Base-by-base conservation (phyloP, 2,797 vertebrate genomes). In the Gymnopithys bicolor region DNA sequence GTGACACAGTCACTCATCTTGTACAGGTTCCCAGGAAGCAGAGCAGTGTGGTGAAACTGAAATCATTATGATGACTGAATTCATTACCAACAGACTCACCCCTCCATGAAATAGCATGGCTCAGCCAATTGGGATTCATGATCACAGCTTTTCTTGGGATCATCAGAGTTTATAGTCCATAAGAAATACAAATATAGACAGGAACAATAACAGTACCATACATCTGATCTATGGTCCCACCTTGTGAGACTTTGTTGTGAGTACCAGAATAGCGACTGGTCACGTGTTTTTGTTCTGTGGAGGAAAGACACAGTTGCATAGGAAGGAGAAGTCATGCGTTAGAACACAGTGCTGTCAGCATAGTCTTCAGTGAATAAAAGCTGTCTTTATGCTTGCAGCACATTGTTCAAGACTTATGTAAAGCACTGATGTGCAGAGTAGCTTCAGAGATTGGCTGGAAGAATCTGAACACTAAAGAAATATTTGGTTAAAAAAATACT, bases 131-230 rank as follows among this genome's bases (percentile, higher is more conserved):
- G 95, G 94, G 95, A 97, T 96, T 96, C 97, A 96, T 91, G 90
- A 96, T 75, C 93, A 87, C 71, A 87, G 41, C 55, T 76, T 75
- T 97, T 97, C 95, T 60, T 74, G 93, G 92, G 87, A 94, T 97
- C 95, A 84, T 96, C 93, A 83, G 91, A 81, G 92, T 96, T 98
- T 98, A 96, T 94, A 96, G 94, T 93, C 97, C 94, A 94, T 93
- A 96, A 85, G 94, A 97, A 97, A 97, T 86, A 97, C 96, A 97
- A 97, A 94, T 91, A 96, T 89, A 95, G 96, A 91, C 79, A 94
- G 68, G 83, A 96, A 89, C 49, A 93, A 66, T 94, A 95, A 92
- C 73, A 76, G 78, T 63, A 37, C 37, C 69, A 70, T 95, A 46
- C 79, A 58, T 83, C 70, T 91, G 93, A 95, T 90, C 90, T 95